A percentile compares a stretch with the other conserved stretches of the same genome.
Evolutionary conservation across 2,888 invertebrate genomes (phyloP).

Genomic region (Pseudococcus longispinus): DNA sequence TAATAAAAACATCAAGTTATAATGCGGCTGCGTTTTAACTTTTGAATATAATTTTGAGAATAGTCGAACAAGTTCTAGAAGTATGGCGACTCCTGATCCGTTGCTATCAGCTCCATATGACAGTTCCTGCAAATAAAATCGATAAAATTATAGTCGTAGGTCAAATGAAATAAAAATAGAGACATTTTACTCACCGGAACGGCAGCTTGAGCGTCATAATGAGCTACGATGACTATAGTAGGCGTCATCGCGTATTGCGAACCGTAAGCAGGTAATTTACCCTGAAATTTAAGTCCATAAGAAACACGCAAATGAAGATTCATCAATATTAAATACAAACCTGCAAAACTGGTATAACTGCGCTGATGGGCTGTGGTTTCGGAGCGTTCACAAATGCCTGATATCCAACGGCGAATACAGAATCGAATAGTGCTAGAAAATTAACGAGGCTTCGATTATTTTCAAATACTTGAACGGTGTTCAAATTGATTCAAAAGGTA

Average conservation of each 20-base stretch:
- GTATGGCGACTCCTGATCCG: constrained; percentile 85
- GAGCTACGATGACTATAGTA: constrained; percentile 88
- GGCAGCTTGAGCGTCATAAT: constrained; percentile 89
- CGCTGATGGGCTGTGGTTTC: constrained; percentile 65
- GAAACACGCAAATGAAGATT: background rate
- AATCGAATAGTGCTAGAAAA: constrained; percentile 75
- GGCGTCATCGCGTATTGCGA: constrained; percentile 72
- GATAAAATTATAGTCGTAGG: background rate
- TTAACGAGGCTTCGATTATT: background rate
- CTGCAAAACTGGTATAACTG: constrained; percentile 16
- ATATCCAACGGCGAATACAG: constrained; percentile 93
- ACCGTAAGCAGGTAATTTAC: constrained; percentile 78
- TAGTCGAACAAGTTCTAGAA: constrained; percentile 85
- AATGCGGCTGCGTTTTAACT: constrained; percentile 74
- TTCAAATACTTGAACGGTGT: background rate
- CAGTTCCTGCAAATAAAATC: constrained; percentile 71
- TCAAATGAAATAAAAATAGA: background rate
- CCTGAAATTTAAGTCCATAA: constrained; percentile 66
- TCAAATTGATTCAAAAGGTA: background rate
- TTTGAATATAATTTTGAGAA: constrained; percentile 86
- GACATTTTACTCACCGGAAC: constrained; percentile 78
- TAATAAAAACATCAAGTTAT: constrained; percentile 84
- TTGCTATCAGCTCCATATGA: constrained; percentile 91
- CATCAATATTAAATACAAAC: background rate
- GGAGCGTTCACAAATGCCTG: constrained; percentile 85